These are phyloP conservation scores for Oriolus oriolus DNA, from an alignment of 2,113 vertebrate genomes.

Conservation along the genomic window DNA sequence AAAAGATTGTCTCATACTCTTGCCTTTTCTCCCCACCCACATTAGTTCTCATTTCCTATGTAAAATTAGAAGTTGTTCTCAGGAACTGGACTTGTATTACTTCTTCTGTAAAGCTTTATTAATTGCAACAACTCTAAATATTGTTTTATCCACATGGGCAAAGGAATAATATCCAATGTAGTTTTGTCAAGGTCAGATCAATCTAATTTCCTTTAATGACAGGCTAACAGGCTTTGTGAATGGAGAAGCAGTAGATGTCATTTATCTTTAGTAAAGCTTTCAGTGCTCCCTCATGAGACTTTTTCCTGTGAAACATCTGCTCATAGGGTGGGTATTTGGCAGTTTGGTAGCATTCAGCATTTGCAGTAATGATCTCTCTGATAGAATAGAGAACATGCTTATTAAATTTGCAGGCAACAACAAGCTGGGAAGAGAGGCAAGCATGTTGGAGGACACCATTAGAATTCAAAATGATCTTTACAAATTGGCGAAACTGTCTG, in stretches of 20 bases:
- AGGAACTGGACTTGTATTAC: not conserved
- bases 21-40: not conserved
- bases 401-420: conserved; percentile 63
- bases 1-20: not conserved
- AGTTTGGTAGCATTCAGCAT: conserved; percentile 58
- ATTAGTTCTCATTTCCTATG: not conserved
- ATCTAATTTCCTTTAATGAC: conserved; percentile 55
- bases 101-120: not conserved
- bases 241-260: conserved; percentile 49
- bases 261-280: conserved; percentile 62
- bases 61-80: not conserved
- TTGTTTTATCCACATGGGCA: not conserved
- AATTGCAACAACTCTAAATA: conserved; percentile 8
- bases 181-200: conserved; percentile 54
- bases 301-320: conserved; percentile 62
- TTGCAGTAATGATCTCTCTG: conserved; percentile 64
- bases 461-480: conserved; percentile 57
- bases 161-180: not conserved
- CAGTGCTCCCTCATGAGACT: conserved; percentile 61
- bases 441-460: conserved; percentile 58
- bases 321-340: conserved; percentile 59
- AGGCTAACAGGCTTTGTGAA: conserved; percentile 62
- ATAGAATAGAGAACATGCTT: conserved; percentile 63
- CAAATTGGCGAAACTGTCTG: conserved; percentile 46
- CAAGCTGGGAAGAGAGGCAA: conserved; percentile 58